These are phyloP conservation scores for Amblyornis subalaris DNA, from an alignment of 2,113 vertebrate species.

Conservation along the genomic window DNA sequence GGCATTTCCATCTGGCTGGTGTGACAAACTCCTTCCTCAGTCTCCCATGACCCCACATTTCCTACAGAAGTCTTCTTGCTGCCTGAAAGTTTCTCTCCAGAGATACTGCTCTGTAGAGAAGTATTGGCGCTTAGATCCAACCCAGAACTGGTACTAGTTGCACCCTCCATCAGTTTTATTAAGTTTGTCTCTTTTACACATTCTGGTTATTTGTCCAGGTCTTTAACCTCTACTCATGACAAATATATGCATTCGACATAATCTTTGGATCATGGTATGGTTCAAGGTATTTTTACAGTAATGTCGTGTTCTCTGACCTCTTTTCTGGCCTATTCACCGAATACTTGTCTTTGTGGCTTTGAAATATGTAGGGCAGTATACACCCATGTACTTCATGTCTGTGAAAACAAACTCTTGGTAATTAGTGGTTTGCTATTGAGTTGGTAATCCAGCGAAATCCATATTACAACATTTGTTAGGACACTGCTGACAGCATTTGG, in stretches of 20 bases:
- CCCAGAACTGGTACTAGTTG: background rate
- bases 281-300: background rate
- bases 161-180: background rate
- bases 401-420: conserved; percentile 30
- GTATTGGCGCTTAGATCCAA: background rate
- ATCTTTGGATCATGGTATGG: background rate
- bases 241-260: background rate
- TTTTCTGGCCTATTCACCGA: background rate
- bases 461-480: background rate
- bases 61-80: background rate
- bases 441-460: background rate
- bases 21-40: background rate
- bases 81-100: background rate
- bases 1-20: background rate
- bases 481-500: background rate
- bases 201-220: background rate
- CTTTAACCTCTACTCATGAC: background rate
- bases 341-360: conserved; percentile 15
- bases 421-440: conserved; percentile 29
- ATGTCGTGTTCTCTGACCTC: background rate
- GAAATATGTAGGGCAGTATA: conserved; percentile 6
- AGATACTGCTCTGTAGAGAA: background rate
- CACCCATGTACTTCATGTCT: background rate
- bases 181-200: background rate
- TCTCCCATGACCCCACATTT: background rate